Evolutionary conservation across 2,113 vertebrate genomes (phyloP), one percentile per base, ranked within the genome.

Genomic region (Amia ocellicauda): DNA sequence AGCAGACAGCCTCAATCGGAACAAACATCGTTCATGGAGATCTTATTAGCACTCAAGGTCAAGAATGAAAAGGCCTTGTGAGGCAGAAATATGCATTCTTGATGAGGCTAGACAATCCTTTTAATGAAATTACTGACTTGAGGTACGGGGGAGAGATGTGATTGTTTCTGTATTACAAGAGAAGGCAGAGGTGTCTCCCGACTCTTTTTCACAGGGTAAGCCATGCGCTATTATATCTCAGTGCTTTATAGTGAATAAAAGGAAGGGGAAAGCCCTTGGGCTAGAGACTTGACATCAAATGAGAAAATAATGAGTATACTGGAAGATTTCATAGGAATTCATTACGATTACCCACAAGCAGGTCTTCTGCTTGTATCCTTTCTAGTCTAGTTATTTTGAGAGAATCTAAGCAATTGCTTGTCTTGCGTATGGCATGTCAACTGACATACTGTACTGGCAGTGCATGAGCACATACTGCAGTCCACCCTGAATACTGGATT

Each of bases 81-180:
- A 79, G 77, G 68, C 69, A 76, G 76, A 82, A 69, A 83, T 87
- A 86, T 77, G 73, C 70, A 63, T 70, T 67, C 43, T 67, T 85
- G 77, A 83, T 83, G 80, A 87, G 69, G 74, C 69, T 68, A 66
- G 71, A 64, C 72, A 72, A 72, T 41, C 47, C 26, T 80, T 72
- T 78, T 89, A 88, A 87, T 79, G 69, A 83, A 86, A 91, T 92
- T 89, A 91, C 69, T 81, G 71, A 70, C 71, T 70, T 11, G 31
- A 36, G 31, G 31, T 36, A 75, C 65, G 67, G 73, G 74, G 66
- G 76, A 74, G 83, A 72, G 80, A 84, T 78, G 74, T 79, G 80
- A 81, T 80, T 72, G 73, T 83, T 82, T 83, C 83, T 80, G 73
- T 70, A 74, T 69, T 78, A 67, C 82, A 86, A 85, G 69, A 79